Percentiles rank a stretch among this genome's conserved stretches.
These are phyloP conservation scores for Gouania willdenowi DNA, from an alignment of 2,797 vertebrate species.

Conservation along the genomic window DNA sequence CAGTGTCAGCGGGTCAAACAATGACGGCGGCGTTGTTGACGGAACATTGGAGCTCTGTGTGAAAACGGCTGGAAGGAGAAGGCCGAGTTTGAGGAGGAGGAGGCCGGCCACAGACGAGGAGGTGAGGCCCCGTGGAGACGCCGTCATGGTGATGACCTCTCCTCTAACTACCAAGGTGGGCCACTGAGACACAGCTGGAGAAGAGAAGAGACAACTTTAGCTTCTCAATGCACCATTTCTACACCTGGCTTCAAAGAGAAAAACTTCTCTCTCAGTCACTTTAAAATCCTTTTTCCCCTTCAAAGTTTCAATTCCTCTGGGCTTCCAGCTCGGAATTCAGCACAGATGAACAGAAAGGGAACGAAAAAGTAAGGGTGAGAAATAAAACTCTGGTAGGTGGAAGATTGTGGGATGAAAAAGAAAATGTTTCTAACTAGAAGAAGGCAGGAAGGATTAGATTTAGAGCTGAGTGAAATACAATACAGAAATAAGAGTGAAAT, in stretches of 20 bases:
- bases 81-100: slow-evolving; percentile 75
- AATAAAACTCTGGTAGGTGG: slow-evolving; percentile 12
- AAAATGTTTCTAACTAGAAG: slow-evolving; percentile 19
- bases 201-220: slow-evolving; percentile 23
- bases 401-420: slow-evolving; percentile 26
- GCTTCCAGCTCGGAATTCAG: slow-evolving; percentile 10
- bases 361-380: slow-evolving; percentile 15
- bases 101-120: slow-evolving; percentile 79
- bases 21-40: slow-evolving; percentile 32
- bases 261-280: slow-evolving; percentile 15
- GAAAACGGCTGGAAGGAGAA: slow-evolving; percentile 66
- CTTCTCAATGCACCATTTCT: slow-evolving; percentile 20
- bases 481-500: not conserved
- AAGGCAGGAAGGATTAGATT: slow-evolving; percentile 16
- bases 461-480: slow-evolving; percentile 13
- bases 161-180: slow-evolving; percentile 82
- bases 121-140: slow-evolving; percentile 75
- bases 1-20: slow-evolving; percentile 47
- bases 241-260: slow-evolving; percentile 30
- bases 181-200: slow-evolving; percentile 77
- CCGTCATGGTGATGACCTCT: slow-evolving; percentile 86
- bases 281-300: slow-evolving; percentile 18
- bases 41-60: slow-evolving; percentile 60
- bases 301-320: slow-evolving; percentile 31
- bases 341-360: slow-evolving; percentile 1